phyloP scores from a whole-genome alignment of 2,888 invertebrate genomes.

The Archips xylosteana region DNA sequence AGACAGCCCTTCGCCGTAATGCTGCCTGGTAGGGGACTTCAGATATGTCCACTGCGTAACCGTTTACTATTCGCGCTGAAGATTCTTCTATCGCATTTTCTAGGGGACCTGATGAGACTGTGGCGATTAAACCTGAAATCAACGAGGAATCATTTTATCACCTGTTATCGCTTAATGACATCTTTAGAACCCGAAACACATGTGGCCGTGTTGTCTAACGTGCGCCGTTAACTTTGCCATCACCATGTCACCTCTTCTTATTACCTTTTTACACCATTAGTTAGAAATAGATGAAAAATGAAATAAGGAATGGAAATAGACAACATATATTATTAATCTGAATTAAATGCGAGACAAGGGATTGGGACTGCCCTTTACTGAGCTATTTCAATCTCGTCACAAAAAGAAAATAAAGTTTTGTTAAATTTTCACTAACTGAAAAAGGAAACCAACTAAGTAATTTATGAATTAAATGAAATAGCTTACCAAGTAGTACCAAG shows the following conservation, averaged over 20 bases:
- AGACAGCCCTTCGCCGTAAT: constrained; percentile 55
- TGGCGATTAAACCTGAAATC: constrained; percentile 28
- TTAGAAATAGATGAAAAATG: no score
- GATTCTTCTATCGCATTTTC: constrained; percentile 44
- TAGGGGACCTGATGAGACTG: constrained; percentile 49
- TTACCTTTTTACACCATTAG: no score
- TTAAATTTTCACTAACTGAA: background rate
- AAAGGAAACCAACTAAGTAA: background rate
- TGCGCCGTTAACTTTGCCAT: no score
- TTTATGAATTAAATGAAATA: background rate
- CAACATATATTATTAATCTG: no score
- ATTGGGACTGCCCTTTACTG: no score
- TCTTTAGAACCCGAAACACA: no score
- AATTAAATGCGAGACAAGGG: no score
- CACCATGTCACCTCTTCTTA: no score
- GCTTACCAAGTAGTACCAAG: constrained; percentile 55
- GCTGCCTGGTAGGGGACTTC: constrained; percentile 77
- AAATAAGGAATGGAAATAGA: no score
- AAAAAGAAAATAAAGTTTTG: background rate
- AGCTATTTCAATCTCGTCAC: no score
- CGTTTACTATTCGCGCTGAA: constrained; percentile 74
- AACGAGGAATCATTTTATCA: background rate
- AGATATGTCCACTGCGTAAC: constrained; percentile 70
- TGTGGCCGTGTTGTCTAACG: no score
- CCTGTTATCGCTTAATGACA: background rate